Conservation (phyloP, 2,797 vertebrate genomes). For the Arctocebus calabarensis region DNA sequence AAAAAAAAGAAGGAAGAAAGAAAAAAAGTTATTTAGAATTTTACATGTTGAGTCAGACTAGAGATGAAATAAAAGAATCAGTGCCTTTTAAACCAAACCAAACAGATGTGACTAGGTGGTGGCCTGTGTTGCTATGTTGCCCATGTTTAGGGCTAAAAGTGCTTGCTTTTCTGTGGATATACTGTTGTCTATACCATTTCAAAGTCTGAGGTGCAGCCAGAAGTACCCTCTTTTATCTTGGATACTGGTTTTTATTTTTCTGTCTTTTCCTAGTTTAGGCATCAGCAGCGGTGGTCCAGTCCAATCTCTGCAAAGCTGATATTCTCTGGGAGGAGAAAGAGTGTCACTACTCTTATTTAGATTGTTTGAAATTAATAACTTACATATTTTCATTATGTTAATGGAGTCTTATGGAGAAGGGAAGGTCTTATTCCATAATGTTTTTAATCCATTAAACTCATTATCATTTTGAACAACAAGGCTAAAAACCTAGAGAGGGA, state of each 20-base stretch:
- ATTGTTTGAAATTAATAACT: conserved; percentile 69
- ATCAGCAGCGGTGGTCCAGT: not conserved
- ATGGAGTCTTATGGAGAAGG: conserved; percentile 67
- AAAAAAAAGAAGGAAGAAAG: conserved; percentile 60
- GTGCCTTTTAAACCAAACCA: not conserved
- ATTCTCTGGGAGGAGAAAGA: conserved; percentile 69
- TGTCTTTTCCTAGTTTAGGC: not conserved
- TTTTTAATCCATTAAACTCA: conserved; percentile 71
- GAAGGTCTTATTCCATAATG: conserved; percentile 60
- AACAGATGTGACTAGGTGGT: rapidly evolving
- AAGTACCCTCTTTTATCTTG: not conserved
- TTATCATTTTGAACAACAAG: conserved; percentile 57
- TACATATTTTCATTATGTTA: conserved; percentile 80
- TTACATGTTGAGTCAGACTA: not conserved
- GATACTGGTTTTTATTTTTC: not conserved
- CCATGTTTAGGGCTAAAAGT: not conserved
- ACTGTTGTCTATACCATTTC: not conserved
- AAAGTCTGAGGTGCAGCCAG: not conserved
- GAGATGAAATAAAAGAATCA: not conserved
- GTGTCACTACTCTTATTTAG: conserved; percentile 16
- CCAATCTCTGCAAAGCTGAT: conserved; percentile 31
- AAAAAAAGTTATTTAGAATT: not conserved
- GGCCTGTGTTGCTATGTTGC: no score
- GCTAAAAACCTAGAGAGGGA: not conserved
- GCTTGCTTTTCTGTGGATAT: not conserved